Evolutionary conservation across 2,888 invertebrate species (phyloP).

Genomic region (Cybosia mesomella): DNA sequence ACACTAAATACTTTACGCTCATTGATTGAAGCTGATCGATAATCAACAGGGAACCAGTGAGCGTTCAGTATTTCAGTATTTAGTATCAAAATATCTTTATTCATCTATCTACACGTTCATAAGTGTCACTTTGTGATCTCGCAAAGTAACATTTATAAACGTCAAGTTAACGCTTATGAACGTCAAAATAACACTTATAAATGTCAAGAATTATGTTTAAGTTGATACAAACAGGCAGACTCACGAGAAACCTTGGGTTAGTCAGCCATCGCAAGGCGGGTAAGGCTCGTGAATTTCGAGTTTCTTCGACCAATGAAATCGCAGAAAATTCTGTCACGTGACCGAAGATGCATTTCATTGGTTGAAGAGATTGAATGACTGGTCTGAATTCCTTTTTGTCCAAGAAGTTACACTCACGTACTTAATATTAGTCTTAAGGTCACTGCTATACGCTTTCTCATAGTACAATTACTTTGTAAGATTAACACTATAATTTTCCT

Average conservation of each 20-base stretch:
- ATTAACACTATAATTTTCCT: conserved; percentile 54
- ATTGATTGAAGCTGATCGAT: too few relatives aligned
- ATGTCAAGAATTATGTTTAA: too few relatives aligned
- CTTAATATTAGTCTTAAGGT: conserved; percentile 55
- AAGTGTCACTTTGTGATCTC: too few relatives aligned
- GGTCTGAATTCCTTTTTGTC: conserved; percentile 26
- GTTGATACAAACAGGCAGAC: neutral
- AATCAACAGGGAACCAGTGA: too few relatives aligned
- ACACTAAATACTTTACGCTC: too few relatives aligned
- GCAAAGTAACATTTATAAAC: too few relatives aligned
- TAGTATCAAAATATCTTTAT: too few relatives aligned
- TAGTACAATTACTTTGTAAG: conserved; percentile 72
- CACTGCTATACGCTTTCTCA: conserved; percentile 71
- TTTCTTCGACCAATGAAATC: neutral
- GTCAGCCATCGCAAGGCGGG: neutral
- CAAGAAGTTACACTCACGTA: conserved; percentile 43
- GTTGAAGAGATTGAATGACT: neutral
- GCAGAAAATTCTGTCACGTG: too few relatives aligned
- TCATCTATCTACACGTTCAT: too few relatives aligned
- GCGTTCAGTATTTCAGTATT: too few relatives aligned
- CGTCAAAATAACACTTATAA: too few relatives aligned
- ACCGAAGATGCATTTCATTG: neutral
- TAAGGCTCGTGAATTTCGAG: neutral
- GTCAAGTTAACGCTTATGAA: too few relatives aligned
- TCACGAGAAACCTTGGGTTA: neutral